Evolutionary conservation across 2,113 vertebrate species (phyloP), one percentile per base, ranked within the genome.

Genomic region (Antechinus stuartii): DNA sequence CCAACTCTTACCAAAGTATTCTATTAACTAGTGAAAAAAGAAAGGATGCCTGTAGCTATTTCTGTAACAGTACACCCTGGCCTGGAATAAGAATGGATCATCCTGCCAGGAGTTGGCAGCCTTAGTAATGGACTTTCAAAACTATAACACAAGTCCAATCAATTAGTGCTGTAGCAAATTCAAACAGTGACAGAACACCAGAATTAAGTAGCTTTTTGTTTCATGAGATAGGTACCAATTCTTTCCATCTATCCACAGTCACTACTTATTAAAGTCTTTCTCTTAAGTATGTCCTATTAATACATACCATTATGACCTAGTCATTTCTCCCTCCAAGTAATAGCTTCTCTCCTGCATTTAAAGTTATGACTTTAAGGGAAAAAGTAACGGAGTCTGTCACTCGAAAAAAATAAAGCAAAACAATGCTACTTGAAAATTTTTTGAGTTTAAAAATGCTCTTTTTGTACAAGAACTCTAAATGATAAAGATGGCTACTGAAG

Each of bases 391-490:
- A 93, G 27, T 55, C 12, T 91, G 30, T 90, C 89, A 92, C 7
- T 93, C 23, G 35, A 92, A 94, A 93, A 97, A 97, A 97, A 50
- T 93, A 90, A 96, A 53, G 68, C 94, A 16, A 91, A 11, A 3
- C 47, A 95, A 97, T 94, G 57, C 53, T 92, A 95, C 35, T 47
- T 92, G 95, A 91, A 96, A 96, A 93, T 90, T 8, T 90, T 94
- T 12, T 76, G 54, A 93, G 54, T 95, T 89, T 68, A 47, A 54
- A 94, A 95, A 96, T 89, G 42, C 26, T 91, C 56, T 46, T 76
- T 42, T 90, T 54, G 89, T 91, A 91, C 10, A 50, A 26, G 9
- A 95, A 89, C 24, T 95, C 27, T 90, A 92, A 53, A 92, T 93
- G 76, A 95, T 19, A 57, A 27, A 95, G 47, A 53, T 25, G 35